A percentile compares a stretch with the other conserved stretches of the same genome.
Conservation (phyloP, 2,797 vertebrate species). For the Sphenopsis melanotis region DNA sequence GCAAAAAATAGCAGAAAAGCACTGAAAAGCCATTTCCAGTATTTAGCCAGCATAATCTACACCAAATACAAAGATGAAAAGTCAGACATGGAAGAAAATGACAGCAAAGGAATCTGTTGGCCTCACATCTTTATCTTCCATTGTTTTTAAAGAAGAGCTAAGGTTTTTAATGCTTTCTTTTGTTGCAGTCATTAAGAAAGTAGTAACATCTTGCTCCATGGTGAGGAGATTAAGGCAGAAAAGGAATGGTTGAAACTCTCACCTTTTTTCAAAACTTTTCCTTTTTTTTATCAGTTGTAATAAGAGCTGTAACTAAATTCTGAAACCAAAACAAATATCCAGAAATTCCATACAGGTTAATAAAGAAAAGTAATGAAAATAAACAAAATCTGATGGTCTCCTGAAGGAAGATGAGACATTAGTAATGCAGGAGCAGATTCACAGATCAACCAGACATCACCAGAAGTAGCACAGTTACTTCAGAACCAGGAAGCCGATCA, state of each 20-base stretch:
- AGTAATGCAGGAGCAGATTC: not conserved
- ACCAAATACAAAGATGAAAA: not conserved
- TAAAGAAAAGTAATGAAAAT: not conserved
- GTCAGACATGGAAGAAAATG: not conserved
- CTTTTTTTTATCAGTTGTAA: not conserved
- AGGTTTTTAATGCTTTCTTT: not conserved
- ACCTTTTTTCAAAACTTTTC: not conserved
- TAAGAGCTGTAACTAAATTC: not conserved
- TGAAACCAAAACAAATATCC: not conserved
- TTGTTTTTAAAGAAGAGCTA: not conserved
- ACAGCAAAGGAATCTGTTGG: not conserved
- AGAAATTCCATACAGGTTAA: not conserved
- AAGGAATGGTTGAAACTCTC: not conserved
- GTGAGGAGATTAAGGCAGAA: not conserved
- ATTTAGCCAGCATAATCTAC: not conserved
- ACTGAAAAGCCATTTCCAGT: not conserved
- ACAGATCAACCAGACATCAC: not conserved
- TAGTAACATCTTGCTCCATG: not conserved
- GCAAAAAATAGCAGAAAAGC: not conserved
- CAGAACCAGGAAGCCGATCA: not conserved
- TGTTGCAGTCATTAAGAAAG: not conserved
- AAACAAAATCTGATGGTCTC: not conserved
- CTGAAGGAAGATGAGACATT: not conserved
- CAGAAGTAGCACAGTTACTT: not conserved
- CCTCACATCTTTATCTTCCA: not conserved